Conservation (phyloP, 2,113 vertebrate species). For the Haliaeetus leucogaster region DNA sequence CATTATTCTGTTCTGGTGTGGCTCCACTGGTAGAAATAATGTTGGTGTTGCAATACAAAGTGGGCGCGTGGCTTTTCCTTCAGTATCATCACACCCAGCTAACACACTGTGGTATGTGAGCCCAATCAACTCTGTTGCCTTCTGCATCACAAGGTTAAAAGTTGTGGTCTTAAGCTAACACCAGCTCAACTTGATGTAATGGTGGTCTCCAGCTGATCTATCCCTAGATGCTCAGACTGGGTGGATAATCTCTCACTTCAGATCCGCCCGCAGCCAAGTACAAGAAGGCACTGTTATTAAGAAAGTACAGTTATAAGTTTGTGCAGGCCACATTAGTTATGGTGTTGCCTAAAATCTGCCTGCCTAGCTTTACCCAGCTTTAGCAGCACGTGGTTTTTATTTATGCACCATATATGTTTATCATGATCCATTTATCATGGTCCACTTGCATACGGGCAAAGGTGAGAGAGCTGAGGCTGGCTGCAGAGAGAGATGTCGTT, state of each 20-base stretch:
- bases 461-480: neutral
- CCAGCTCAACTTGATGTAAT: neutral
- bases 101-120: neutral
- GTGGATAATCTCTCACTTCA: neutral
- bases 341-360: neutral
- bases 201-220: neutral
- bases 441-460: fast-evolving
- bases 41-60: neutral
- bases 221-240: neutral
- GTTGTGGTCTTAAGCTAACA: neutral
- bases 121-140: neutral
- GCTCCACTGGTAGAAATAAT: neutral
- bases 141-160: neutral
- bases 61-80: neutral
- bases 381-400: neutral
- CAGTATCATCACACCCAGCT: neutral
- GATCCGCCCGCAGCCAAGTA: neutral
- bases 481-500: neutral
- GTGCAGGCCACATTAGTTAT: neutral
- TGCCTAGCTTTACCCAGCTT: neutral
- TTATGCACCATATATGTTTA: neutral
- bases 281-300: neutral
- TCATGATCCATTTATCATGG: neutral
- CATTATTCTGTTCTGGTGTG: neutral
- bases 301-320: neutral